phyloP scores from a whole-genome alignment of 2,888 invertebrate genomes.

The Hirtodrosophila cameraria region DNA sequence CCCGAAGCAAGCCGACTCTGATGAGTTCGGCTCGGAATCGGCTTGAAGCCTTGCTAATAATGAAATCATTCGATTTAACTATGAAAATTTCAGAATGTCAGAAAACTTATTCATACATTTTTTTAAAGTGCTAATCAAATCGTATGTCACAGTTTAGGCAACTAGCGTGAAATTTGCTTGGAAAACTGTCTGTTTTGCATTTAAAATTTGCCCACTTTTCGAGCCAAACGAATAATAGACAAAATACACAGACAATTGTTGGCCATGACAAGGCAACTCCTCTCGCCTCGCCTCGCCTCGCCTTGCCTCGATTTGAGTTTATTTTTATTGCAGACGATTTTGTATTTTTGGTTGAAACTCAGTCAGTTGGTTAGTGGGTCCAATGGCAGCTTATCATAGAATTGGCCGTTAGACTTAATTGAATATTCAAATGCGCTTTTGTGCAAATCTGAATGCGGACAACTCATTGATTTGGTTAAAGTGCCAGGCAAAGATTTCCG shows the following conservation, averaged over 20 bases:
- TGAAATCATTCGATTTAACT: too few species aligned
- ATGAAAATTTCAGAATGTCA: too few species aligned
- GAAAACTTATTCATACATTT: slow-evolving; percentile 1
- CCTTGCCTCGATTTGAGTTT: slow-evolving; percentile 33
- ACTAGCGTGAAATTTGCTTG: neutral
- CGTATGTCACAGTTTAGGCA: neutral
- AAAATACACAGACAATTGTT: slow-evolving; percentile 1
- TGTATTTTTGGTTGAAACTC: slow-evolving; percentile 15
- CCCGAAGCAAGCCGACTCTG: too few species aligned
- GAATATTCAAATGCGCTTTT: slow-evolving; percentile 70
- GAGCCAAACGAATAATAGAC: slow-evolving; percentile 3
- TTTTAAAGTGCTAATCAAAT: too few species aligned
- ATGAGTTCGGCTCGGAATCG: too few species aligned
- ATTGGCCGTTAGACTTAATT: slow-evolving; percentile 72
- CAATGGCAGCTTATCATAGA: slow-evolving; percentile 54
- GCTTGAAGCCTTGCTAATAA: too few species aligned
- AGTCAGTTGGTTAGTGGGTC: slow-evolving; percentile 14
- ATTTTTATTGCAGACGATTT: slow-evolving; percentile 32
- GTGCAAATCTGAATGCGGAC: slow-evolving; percentile 12
- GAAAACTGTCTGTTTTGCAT: neutral
- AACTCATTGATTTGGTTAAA: slow-evolving; percentile 12
- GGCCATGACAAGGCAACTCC: slow-evolving; percentile 6
- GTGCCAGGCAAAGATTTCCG: neutral
- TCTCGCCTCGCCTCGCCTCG: too few species aligned
- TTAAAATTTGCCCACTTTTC: slow-evolving; percentile 1